phyloP scores from a whole-genome alignment of 2,113 vertebrate genomes.

The Gymnocephalus cernua region DNA sequence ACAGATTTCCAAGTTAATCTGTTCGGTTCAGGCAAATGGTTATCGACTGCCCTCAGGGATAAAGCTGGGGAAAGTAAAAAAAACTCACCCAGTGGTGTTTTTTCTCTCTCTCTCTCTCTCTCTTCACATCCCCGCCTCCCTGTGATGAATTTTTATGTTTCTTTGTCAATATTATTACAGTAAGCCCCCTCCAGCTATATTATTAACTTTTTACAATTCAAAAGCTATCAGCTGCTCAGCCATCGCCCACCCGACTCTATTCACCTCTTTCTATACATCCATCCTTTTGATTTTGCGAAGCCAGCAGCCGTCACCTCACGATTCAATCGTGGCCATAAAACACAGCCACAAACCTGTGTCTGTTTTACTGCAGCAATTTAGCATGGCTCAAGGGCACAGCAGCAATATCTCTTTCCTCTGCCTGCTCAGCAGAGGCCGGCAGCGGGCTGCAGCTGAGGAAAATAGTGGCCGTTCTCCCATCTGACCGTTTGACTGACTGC shows the following conservation, averaged over 20 bases:
- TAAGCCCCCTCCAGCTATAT: constrained; percentile 43
- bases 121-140: constrained; percentile 8
- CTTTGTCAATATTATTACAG: constrained; percentile 71
- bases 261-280: constrained; percentile 16
- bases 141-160: constrained; percentile 63
- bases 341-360: constrained; percentile 74
- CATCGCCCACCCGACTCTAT: constrained; percentile 15
- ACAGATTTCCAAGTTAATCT: constrained; percentile 79
- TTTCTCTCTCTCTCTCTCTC: constrained; percentile 7
- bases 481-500: constrained; percentile 68
- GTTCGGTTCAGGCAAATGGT: constrained; percentile 70
- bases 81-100: constrained; percentile 13
- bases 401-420: constrained; percentile 61
- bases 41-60: constrained; percentile 73
- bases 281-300: constrained; percentile 57
- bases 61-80: constrained; percentile 27
- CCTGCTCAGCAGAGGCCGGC: constrained; percentile 21
- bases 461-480: constrained; percentile 29
- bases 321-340: constrained; percentile 71
- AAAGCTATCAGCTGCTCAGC: constrained; percentile 37
- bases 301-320: constrained; percentile 58
- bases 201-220: constrained; percentile 53
- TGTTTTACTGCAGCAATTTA: constrained; percentile 80
- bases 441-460: constrained; percentile 16
- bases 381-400: constrained; percentile 80